A percentile compares a stretch with the other conserved stretches of the same genome.
These are phyloP conservation scores for Perithous albicinctus DNA, from an alignment of 2,888 invertebrate species.

Conservation along the genomic window DNA sequence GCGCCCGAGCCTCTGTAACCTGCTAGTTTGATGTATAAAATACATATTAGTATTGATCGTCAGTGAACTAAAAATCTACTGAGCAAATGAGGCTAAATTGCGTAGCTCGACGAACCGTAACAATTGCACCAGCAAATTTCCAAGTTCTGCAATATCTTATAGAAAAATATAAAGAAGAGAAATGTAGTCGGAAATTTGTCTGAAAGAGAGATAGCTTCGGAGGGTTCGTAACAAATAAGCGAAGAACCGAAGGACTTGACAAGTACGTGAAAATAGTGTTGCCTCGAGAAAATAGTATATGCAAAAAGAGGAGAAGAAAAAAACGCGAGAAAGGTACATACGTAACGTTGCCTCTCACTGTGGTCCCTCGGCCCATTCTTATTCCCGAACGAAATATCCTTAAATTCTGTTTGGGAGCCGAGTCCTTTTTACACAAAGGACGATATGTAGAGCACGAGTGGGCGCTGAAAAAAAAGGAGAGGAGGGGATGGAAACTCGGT, in stretches of 20 bases:
- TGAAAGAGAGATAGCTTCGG: neutral
- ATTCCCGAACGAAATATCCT: conserved; percentile 83
- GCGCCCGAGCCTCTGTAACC: too few relatives aligned
- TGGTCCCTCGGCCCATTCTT: conserved; percentile 78
- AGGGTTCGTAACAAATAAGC: conserved; percentile 34
- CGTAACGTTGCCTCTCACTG: conserved; percentile 43
- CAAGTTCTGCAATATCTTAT: neutral
- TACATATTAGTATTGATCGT: too few relatives aligned
- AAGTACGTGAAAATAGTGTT: conserved; percentile 51
- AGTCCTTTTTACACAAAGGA: conserved; percentile 83
- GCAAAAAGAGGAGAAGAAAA: conserved; percentile 21
- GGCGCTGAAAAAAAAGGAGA: conserved; percentile 55
- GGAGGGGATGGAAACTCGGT: conserved; percentile 70
- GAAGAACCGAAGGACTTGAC: conserved; percentile 50
- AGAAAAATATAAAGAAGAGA: conserved; percentile 9
- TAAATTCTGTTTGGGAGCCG: conserved; percentile 83
- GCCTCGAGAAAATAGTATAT: conserved; percentile 8
- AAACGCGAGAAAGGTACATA: conserved; percentile 33
- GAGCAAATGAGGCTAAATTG: neutral
- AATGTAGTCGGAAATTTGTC: conserved; percentile 42
- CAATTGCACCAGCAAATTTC: neutral
- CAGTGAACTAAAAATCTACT: too few relatives aligned
- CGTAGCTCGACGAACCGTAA: neutral
- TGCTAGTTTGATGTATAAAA: too few relatives aligned
- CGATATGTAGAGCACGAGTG: conserved; percentile 82